These are phyloP conservation scores for Linurgus olivaceus DNA, from an alignment of 2,797 vertebrate genomes.

Conservation along the genomic window DNA sequence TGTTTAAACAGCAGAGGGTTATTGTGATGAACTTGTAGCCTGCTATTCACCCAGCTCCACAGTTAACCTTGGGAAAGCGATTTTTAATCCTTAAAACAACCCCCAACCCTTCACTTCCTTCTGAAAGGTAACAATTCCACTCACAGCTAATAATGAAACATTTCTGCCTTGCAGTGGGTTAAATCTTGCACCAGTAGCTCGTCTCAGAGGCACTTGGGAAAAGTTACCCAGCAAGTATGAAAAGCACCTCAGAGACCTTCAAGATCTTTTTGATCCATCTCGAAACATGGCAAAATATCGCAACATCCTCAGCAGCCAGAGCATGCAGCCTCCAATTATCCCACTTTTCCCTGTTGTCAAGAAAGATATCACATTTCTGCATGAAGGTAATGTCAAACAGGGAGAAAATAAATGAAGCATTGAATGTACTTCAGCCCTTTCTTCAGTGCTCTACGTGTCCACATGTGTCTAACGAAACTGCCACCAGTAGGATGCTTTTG, in stretches of 20 bases:
- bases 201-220: constrained; percentile 92
- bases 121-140: accelerated
- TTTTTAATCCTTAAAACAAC: neutral
- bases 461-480: neutral
- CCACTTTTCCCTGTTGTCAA: constrained; percentile 96
- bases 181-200: constrained; percentile 90
- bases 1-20: neutral
- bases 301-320: constrained; percentile 95
- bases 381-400: constrained; percentile 84
- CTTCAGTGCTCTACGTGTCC: neutral
- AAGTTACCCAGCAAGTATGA: constrained; percentile 96
- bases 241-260: constrained; percentile 92
- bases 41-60: neutral
- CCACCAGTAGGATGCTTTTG: neutral
- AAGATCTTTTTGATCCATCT: constrained; percentile 96
- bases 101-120: neutral
- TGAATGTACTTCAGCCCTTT: neutral
- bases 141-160: neutral
- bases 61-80: neutral
- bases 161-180: constrained; percentile 82
- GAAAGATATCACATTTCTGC: constrained; percentile 98
- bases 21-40: neutral
- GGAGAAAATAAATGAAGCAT: neutral
- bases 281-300: constrained; percentile 98
- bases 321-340: constrained; percentile 96